Base-by-base conservation (phyloP, 2,888 invertebrate species). In the Orthosia incerta region DNA sequence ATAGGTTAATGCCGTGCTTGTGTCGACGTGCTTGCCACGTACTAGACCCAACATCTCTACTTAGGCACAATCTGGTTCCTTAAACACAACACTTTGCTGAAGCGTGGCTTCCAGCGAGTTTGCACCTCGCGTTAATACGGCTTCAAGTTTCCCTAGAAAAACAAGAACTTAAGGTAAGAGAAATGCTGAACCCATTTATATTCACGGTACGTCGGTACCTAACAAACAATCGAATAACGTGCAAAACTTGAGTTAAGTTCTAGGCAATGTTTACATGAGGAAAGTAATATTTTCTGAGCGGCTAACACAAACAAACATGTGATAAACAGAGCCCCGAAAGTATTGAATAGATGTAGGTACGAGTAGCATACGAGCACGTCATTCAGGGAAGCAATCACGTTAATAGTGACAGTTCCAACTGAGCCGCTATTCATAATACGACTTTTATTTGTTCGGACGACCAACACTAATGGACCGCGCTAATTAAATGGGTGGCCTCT, bases 401-500 rank as follows among this genome's bases (percentile, higher is more conserved):
- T 90, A 89, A 85, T 81, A 77, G 78, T 78, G 75, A 86, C 80
- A 85, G 85, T 88, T 82, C 82, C 80, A 77, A 79, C 80, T 77
- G 76, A 80, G 81, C 80, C 83, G 84, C 89, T 89, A 91, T 93
- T 90, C 90, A 90, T 91, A 92, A 90, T 89, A 89, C 87, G 86
- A 89, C 87, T 91, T 93, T 92, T 93, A 93, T 93, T 91, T 90
- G 88, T 88, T 84, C 87, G 86, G 87, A 83, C 87, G 74, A 81
- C 84, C 87, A 82, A 79, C 89, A 87, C 90, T 94, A 94, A 94
- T 93, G 94, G 93, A 91, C 88, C 84, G 84, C 86, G 83, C 89
- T 93, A 93, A 94, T 94, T 92, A 94, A 94, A 92, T 92, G 91
- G 87, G 90, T 86, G 88, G 89, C 90, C 66, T 80, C 79, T 81